A percentile compares a stretch with the other conserved stretches of the same genome.
Evolutionary conservation across 2,888 invertebrate species (phyloP).

Genomic region (Pocota personata): DNA sequence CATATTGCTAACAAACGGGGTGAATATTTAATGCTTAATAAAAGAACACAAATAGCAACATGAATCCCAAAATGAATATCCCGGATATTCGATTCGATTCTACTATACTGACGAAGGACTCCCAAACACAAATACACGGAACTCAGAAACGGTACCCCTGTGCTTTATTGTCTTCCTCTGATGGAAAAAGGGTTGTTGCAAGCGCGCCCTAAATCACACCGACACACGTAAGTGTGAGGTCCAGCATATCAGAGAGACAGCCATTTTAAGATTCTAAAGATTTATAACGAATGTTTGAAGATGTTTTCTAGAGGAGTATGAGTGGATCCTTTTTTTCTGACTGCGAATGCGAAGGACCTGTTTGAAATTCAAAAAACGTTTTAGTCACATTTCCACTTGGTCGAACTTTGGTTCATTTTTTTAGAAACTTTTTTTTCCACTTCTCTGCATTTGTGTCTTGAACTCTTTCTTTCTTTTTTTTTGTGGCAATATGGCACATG

Average conservation of each 20-base stretch:
- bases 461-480: not conserved
- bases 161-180: slow-evolving; percentile 52
- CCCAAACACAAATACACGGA: slow-evolving; percentile 16
- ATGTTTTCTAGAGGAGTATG: slow-evolving; percentile 27
- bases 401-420: slow-evolving; percentile 48
- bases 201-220: slow-evolving; percentile 65
- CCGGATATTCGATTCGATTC: slow-evolving; percentile 37
- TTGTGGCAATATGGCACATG: slow-evolving; percentile 19
- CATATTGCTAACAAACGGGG: slow-evolving; percentile 70
- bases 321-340: slow-evolving; percentile 27
- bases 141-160: not conserved
- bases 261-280: slow-evolving; percentile 67
- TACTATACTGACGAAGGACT: slow-evolving; percentile 18
- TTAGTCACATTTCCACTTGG: slow-evolving; percentile 73
- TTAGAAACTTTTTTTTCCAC: slow-evolving; percentile 24
- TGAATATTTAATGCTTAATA: slow-evolving; percentile 72
- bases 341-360: slow-evolving; percentile 34
- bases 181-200: slow-evolving; percentile 62
- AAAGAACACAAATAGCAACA: slow-evolving; percentile 69
- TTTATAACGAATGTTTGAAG: slow-evolving; percentile 66
- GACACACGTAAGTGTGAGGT: slow-evolving; percentile 54
- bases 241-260: slow-evolving; percentile 36
- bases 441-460: slow-evolving; percentile 11
- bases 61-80: slow-evolving; percentile 41
- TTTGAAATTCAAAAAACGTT: slow-evolving; percentile 71